Conservation (phyloP, 2,113 vertebrate species). For the Bolborhynchus lineola region DNA sequence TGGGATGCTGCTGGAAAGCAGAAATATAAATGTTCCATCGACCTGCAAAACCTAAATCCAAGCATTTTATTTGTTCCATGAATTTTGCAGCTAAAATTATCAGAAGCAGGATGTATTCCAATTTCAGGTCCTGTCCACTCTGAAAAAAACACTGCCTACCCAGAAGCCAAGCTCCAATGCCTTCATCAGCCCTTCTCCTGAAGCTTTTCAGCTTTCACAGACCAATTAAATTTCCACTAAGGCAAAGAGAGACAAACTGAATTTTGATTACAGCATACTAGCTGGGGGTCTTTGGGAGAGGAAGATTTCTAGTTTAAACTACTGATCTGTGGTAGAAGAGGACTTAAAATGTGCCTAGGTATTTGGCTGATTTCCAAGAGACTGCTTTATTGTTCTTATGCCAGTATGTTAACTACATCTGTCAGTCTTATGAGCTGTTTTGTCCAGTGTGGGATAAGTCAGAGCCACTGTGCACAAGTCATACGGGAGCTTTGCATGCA, state of each 20-base stretch:
- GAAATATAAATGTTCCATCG: neutral
- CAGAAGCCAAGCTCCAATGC: neutral
- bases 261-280: neutral
- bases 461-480: neutral
- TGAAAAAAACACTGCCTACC: neutral
- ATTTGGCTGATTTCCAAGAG: neutral
- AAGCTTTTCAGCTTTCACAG: neutral
- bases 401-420: neutral
- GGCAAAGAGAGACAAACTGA: neutral
- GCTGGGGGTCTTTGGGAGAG: neutral
- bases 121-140: neutral
- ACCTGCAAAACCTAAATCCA: neutral
- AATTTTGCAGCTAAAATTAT: neutral
- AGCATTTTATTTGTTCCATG: neutral
- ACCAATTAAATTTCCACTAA: neutral
- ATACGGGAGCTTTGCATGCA: neutral
- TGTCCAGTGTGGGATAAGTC: neutral
- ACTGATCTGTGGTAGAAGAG: neutral
- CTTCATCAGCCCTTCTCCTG: neutral
- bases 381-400: neutral
- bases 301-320: neutral
- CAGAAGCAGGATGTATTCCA: neutral
- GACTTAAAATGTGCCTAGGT: neutral
- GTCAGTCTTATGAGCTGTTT: neutral
- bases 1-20: neutral